A percentile compares a stretch with the other conserved stretches of the same genome.
These are phyloP conservation scores for Acromyrmex charruanus DNA, from an alignment of 1,140 invertebrate genomes.

Conservation along the genomic window DNA sequence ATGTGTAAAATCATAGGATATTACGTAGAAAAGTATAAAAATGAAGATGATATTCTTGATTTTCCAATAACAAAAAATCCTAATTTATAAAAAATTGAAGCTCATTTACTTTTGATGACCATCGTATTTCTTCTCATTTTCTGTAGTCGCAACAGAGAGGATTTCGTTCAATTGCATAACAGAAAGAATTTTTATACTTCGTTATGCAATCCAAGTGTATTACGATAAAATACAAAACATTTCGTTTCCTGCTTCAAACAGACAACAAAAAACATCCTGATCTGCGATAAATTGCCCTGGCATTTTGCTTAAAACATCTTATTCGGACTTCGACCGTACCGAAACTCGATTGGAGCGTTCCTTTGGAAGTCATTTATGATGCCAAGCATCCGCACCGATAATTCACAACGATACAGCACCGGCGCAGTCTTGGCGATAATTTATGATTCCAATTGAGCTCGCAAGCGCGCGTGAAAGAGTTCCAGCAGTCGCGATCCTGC, in stretches of 20 bases:
- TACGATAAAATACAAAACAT: constrained; percentile 7
- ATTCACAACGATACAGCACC: constrained; percentile 36
- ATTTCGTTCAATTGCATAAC: background rate
- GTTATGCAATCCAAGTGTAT: background rate
- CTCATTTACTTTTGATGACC: too few species aligned
- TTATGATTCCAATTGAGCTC: constrained; percentile 67
- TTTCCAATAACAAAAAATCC: too few species aligned
- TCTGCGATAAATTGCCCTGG: background rate
- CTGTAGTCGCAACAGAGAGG: background rate
- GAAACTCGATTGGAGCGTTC: constrained; percentile 28
- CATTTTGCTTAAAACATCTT: background rate
- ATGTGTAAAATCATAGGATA: too few species aligned
- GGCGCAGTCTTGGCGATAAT: constrained; percentile 42
- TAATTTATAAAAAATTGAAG: too few species aligned
- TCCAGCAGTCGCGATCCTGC: constrained; percentile 59
- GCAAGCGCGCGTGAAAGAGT: constrained; percentile 64
- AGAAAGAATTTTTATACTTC: background rate
- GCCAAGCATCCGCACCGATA: constrained; percentile 33
- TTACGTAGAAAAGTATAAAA: too few species aligned
- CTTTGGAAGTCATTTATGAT: constrained; percentile 48
- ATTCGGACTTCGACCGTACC: background rate
- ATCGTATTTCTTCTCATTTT: background rate
- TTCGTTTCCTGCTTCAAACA: background rate
- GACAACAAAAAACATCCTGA: background rate
- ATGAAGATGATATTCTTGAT: too few species aligned